These are phyloP conservation scores for Leptopilina clavipes DNA, from an alignment of 1,140 invertebrate species.

Conservation along the genomic window DNA sequence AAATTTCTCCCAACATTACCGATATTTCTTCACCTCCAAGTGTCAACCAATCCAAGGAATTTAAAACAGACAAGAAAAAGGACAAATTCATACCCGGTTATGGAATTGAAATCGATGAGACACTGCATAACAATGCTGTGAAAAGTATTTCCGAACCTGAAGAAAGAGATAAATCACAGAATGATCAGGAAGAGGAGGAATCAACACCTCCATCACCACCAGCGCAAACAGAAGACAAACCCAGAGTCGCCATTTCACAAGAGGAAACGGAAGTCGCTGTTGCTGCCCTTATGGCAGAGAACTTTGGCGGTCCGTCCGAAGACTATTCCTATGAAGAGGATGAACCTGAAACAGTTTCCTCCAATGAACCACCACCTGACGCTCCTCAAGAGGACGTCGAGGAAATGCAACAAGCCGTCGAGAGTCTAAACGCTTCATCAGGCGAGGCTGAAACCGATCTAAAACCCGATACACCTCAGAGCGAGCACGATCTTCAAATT, in stretches of 20 bases:
- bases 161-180: constrained; percentile 70
- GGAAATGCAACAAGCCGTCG: constrained; percentile 85
- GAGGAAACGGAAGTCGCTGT: constrained; percentile 95
- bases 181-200: constrained; percentile 65
- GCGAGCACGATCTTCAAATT: constrained; percentile 88
- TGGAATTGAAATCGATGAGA: constrained; percentile 81
- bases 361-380: constrained; percentile 69
- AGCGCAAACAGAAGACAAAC: constrained; percentile 81
- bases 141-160: constrained; percentile 82
- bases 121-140: constrained; percentile 86
- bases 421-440: constrained; percentile 80
- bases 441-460: constrained; percentile 80
- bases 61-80: constrained; percentile 73
- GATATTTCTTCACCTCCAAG: constrained; percentile 56
- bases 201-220: constrained; percentile 60
- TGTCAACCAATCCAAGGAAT: constrained; percentile 62
- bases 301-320: constrained; percentile 81
- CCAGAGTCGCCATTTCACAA: constrained; percentile 89
- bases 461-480: constrained; percentile 89
- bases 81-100: constrained; percentile 83
- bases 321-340: constrained; percentile 74
- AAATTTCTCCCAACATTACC: constrained; percentile 69
- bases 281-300: constrained; percentile 88
- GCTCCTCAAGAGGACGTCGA: constrained; percentile 83
- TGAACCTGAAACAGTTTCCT: constrained; percentile 66